phyloP scores from a whole-genome alignment of 2,888 invertebrate species.

The Leptinotarsa haldemani region DNA sequence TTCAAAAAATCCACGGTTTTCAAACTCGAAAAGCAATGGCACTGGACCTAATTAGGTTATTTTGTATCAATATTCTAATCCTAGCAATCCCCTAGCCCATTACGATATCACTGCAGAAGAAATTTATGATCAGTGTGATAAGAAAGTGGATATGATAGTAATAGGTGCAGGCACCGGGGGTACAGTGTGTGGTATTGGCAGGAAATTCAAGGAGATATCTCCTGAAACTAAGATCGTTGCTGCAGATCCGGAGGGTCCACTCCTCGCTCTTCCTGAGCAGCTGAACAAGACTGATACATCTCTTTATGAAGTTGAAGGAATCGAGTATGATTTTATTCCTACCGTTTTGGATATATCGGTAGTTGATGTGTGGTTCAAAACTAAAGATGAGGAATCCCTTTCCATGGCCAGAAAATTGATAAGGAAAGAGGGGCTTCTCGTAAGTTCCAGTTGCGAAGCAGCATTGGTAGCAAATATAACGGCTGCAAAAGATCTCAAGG shows the following conservation, averaged over 20 bases:
- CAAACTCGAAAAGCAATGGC: no score
- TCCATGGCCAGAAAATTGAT: slow-evolving; percentile 88
- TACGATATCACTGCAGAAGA: slow-evolving; percentile 97
- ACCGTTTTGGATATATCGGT: slow-evolving; percentile 84
- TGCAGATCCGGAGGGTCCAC: slow-evolving; percentile 93
- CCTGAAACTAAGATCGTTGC: slow-evolving; percentile 85
- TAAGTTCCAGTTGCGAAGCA: slow-evolving; percentile 93
- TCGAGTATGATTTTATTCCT: slow-evolving; percentile 97
- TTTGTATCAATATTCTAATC: slow-evolving; percentile 88
- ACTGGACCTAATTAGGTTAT: slow-evolving; percentile 90
- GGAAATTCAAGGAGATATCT: slow-evolving; percentile 89
- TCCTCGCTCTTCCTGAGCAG: slow-evolving; percentile 84
- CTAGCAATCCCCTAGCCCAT: slow-evolving; percentile 96
- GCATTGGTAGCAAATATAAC: slow-evolving; percentile 82
- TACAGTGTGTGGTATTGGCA: slow-evolving; percentile 90
- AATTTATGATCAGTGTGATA: slow-evolving; percentile 86
- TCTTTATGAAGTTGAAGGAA: slow-evolving; percentile 89
- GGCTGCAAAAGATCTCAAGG: slow-evolving; percentile 79
- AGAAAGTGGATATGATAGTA: slow-evolving; percentile 87
- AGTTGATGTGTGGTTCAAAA: slow-evolving; percentile 91
- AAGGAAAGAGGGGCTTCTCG: slow-evolving; percentile 90
- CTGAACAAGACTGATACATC: slow-evolving; percentile 78
- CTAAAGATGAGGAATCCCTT: slow-evolving; percentile 83
- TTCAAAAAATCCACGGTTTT: no score
- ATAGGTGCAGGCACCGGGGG: slow-evolving; percentile 94